Conservation (phyloP, 2,797 vertebrate species). For the Odontamblyopus rebecca region DNA sequence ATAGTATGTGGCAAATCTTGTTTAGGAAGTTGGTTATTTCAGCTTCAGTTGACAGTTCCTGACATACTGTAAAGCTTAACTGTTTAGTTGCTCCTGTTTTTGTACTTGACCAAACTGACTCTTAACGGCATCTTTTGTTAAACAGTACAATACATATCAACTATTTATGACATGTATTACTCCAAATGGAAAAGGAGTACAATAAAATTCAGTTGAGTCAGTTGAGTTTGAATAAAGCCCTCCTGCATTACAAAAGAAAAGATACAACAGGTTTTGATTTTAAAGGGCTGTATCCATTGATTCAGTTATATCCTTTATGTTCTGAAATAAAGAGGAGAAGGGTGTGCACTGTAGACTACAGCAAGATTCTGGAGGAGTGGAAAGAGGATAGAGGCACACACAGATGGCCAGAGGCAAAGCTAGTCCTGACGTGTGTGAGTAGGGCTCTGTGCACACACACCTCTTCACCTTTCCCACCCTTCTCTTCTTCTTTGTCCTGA, state of each 20-base stretch:
- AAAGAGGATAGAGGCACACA: constrained; percentile 16
- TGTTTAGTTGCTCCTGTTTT: not conserved
- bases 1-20: not conserved
- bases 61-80: not conserved
- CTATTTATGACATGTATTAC: too few species aligned
- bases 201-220: not conserved
- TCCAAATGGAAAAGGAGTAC: not conserved
- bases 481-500: constrained; percentile 52
- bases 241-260: not conserved
- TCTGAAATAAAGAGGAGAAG: not conserved
- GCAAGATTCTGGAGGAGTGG: constrained; percentile 10
- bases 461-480: constrained; percentile 52
- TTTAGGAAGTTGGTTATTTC: not conserved
- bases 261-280: constrained; percentile 6
- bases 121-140: too few species aligned
- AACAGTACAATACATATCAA: too few species aligned
- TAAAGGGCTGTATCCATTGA: not conserved
- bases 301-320: not conserved
- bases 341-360: constrained; percentile 13
- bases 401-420: constrained; percentile 42
- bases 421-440: constrained; percentile 39
- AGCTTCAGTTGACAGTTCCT: not conserved
- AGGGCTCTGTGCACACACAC: constrained; percentile 15
- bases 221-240: not conserved
- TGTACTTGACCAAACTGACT: too few species aligned